These are phyloP conservation scores for Typhlichthys subterraneus DNA, from an alignment of 2,797 vertebrate genomes.

Conservation along the genomic window DNA sequence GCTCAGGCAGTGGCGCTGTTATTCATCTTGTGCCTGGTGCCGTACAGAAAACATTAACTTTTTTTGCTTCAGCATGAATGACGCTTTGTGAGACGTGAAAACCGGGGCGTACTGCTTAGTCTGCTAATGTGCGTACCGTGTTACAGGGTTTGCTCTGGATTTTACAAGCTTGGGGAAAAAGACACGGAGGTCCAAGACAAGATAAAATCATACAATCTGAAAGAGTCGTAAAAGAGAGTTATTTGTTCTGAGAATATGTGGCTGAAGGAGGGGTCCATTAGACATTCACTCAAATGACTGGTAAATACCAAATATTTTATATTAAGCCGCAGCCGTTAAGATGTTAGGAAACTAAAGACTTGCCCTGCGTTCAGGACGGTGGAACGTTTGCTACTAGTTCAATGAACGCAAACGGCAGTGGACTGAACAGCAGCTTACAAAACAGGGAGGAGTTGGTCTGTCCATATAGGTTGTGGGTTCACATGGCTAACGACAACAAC, in stretches of 20 bases:
- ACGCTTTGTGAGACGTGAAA: conserved; percentile 49
- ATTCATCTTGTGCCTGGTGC: neutral
- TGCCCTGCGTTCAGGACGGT: no score
- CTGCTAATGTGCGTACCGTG: conserved; percentile 49
- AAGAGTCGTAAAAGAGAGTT: no score
- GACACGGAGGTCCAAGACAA: conserved; percentile 7
- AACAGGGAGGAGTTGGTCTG: no score
- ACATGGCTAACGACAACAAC: no score
- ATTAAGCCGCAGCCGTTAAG: neutral
- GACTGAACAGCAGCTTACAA: no score
- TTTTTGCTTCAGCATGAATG: conserved; percentile 46
- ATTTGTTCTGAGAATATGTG: no score
- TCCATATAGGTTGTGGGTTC: no score
- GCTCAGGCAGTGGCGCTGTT: conserved; percentile 8
- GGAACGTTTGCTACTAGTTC: no score
- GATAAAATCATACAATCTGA: conserved; percentile 11
- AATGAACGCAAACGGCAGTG: no score
- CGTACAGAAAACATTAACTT: conserved; percentile 17
- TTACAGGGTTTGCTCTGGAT: conserved; percentile 44
- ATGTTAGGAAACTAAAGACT: neutral
- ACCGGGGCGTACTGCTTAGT: conserved; percentile 36
- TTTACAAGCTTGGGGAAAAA: conserved; percentile 29
- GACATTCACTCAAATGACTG: neutral
- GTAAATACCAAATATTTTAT: neutral
- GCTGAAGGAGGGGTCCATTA: no score